Conservation (phyloP, 2,888 invertebrate genomes). For the Cheilosia vernalis region DNA sequence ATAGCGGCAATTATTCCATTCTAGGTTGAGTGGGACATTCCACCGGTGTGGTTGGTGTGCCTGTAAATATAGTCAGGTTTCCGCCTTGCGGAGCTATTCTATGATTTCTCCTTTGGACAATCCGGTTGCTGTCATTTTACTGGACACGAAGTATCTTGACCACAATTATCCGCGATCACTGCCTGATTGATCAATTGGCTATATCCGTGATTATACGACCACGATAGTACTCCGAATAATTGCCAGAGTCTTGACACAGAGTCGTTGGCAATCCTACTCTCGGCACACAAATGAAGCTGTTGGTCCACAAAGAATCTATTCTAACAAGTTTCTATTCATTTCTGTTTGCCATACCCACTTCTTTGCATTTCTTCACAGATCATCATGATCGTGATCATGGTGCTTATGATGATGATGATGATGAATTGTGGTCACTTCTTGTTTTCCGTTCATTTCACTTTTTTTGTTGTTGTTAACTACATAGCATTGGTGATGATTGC, state of each 20-base stretch:
- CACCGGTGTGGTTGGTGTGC: neutral
- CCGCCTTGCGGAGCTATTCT: constrained; percentile 35
- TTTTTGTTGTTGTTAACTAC: constrained; percentile 26
- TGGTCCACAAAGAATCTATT: constrained; percentile 57
- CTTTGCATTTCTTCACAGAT: constrained; percentile 21
- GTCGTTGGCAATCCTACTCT: constrained; percentile 46
- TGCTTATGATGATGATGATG: constrained; percentile 29
- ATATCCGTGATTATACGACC: constrained; percentile 61
- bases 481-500: constrained; percentile 48
- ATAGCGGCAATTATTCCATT: constrained; percentile 57
- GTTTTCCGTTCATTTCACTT: constrained; percentile 47
- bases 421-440: constrained; percentile 67
- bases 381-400: constrained; percentile 10
- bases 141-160: constrained; percentile 43
- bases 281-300: constrained; percentile 29
- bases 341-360: neutral
- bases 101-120: constrained; percentile 68
- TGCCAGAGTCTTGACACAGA: neutral
- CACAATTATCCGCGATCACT: constrained; percentile 42
- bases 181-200: constrained; percentile 66
- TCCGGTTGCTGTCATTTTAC: constrained; percentile 58
- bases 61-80: constrained; percentile 35
- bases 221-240: constrained; percentile 49
- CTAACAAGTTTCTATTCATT: constrained; percentile 46
- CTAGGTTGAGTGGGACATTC: constrained; percentile 66